Base-by-base conservation (phyloP, 1,140 invertebrate species). In the Palaemon carinicauda region DNA sequence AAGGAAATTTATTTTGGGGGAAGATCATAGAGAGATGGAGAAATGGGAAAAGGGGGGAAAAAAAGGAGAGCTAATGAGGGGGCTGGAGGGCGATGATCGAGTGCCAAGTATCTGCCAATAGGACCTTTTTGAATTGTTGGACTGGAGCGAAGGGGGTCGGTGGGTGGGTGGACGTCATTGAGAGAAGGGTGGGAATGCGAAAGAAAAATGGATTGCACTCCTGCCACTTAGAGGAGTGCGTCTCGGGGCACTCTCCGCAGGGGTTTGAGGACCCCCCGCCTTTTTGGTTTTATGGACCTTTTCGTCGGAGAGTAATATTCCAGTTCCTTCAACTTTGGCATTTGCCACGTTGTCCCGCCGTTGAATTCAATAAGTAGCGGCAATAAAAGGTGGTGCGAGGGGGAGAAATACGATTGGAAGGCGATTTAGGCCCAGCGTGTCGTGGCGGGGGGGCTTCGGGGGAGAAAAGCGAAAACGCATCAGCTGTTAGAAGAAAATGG, bases 361-460 rank as follows among this genome's bases (percentile, higher is more conserved):
- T 84, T 84, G 71, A 84, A 84, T 84, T 84, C 82, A 84, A 84
- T 84, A 84, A 84, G 73, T 54, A 75, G 73, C 82, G 53, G 53
- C 82, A 77, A 77, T 84, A 84, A 84, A 75, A 84, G 82, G 74
- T 29, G 82, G 74, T 29, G 71, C 56, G 82, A 77, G 82, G 41
- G n/a, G 54, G 82, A 84, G 74, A 84, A 84, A 84, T 75, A 33
- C 82, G 71, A 84, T 84, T 84, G 71, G 69, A 56, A 53, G 29
- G 52, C 74, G 82, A 84, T 84, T 84, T 74, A 54, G 31, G 52
- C 82, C n/a, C 82, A 65, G 82, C 74, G 60, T 65, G 74, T 56
- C 82, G 31, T 54, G 52, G 53, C 74, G 82, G 82, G 82, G 52
- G 50, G 33, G 31, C 73, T 51, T 53, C 21, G 52, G 29, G 50